These are phyloP conservation scores for Oncorhynchus kisutch DNA, from an alignment of 2,113 vertebrate genomes.

Conservation along the genomic window DNA sequence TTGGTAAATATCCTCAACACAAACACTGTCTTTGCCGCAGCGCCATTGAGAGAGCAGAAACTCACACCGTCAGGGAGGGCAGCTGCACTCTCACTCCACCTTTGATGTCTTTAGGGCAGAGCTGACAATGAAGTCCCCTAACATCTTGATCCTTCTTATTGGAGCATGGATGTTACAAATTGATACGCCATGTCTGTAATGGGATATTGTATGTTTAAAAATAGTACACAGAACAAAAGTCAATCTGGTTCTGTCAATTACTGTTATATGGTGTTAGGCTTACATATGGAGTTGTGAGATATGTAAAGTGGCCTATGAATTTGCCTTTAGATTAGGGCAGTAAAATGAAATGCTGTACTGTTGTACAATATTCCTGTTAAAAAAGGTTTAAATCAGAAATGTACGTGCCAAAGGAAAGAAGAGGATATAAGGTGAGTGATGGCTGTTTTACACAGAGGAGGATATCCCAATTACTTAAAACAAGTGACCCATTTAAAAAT, in stretches of 20 bases:
- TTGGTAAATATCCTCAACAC: constrained; percentile 78
- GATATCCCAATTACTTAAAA: no score
- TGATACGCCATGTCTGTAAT: neutral
- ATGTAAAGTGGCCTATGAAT: no score
- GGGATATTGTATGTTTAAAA: neutral
- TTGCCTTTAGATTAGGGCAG: no score
- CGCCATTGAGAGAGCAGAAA: constrained; percentile 60
- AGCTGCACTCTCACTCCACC: constrained; percentile 62
- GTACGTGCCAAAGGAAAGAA: no score
- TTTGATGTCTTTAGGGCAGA: constrained; percentile 71
- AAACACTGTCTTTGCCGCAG: constrained; percentile 62
- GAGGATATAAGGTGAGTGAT: no score
- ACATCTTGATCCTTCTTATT: constrained; percentile 73
- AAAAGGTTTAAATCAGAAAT: no score
- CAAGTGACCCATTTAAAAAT: constrained; percentile 4
- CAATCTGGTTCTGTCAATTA: neutral
- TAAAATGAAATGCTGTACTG: no score
- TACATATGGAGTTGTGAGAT: no score
- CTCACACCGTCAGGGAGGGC: no score
- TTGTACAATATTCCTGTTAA: no score
- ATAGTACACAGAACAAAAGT: neutral
- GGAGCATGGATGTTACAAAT: constrained; percentile 33
- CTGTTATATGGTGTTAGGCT: neutral
- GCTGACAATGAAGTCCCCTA: constrained; percentile 70
- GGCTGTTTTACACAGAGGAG: no score